Conservation (phyloP, 2,888 invertebrate genomes). For the Coelinius sp. region DNA sequence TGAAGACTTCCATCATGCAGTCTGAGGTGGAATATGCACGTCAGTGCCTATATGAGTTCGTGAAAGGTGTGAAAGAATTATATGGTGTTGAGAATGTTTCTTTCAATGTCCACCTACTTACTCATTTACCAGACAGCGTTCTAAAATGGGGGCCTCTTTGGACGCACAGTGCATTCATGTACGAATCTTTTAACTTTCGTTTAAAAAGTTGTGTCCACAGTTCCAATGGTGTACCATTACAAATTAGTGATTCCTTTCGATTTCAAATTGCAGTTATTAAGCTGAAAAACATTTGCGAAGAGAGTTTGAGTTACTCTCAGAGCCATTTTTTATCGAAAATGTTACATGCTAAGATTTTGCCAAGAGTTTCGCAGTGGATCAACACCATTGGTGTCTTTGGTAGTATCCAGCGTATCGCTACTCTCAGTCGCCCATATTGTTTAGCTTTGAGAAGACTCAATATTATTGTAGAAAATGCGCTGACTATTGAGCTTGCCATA, state of each 20-base stretch:
- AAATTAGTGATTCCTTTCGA: not conserved
- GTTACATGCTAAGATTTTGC: not conserved
- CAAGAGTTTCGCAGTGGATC: not conserved
- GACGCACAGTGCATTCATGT: too few species aligned
- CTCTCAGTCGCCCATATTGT: not conserved
- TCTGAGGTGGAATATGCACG: not conserved
- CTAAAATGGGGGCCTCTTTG: not conserved
- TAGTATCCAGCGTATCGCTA: not conserved
- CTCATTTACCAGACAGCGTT: not conserved
- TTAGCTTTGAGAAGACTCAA: not conserved
- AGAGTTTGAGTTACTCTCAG: too few species aligned
- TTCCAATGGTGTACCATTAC: not conserved
- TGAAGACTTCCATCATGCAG: not conserved
- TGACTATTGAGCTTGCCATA: not conserved
- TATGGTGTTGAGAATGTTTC: not conserved
- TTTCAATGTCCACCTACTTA: not conserved
- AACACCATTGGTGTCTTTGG: not conserved
- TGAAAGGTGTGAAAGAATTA: not conserved
- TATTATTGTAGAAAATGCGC: not conserved
- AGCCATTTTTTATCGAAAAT: not conserved
- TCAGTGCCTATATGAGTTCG: not conserved
- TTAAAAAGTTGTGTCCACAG: not conserved
- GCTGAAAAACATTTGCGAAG: too few species aligned
- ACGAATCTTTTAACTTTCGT: too few species aligned
- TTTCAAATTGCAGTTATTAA: slow-evolving; percentile 31